Evolutionary conservation across 2,888 invertebrate species (phyloP), one percentile per base, ranked within the genome.

Genomic region (Agrotis ipsilon): DNA sequence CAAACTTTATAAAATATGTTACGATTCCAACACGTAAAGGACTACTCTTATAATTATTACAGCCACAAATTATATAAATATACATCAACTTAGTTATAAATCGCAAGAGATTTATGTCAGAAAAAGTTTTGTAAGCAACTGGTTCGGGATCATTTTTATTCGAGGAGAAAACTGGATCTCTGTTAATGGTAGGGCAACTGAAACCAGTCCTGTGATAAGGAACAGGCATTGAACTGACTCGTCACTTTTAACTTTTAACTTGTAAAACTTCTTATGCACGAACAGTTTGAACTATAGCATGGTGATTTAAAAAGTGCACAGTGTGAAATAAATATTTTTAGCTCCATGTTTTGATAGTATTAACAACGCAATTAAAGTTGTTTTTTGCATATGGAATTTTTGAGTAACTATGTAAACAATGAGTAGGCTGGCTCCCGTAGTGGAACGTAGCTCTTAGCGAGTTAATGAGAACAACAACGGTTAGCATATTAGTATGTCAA

Each of bases 91-190:
- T 32, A 54, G 2, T 14, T 13, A 5, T 55, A 55, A 19, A 46
- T 32, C 13, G 11, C 3, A 18, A 5, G 11, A 60, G 32, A 63
- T 57, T 27, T 43, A 24, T 21, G 48, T 64, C 52, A 61, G 18
- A 64, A 75, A 68, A 65, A 76, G 45, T 72, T 68, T 51, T 49
- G 7, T 54, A 21, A 24, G 21, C 39, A 48, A 54, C 65, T 67
- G 32, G 49, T 11, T 60, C 43, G 55, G 21, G 19, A 52, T 60
- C 27, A 32, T 51, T 68, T 59, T 45, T 55, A 46, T n/a, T 32
- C 48, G 63, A 59, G 51, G 51, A 76, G 67, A 77, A 70, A 81
- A 77, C 81, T 67, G 57, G 75, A 63, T 63, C 9, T 51, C 46
- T 49, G 61, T 54, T 72, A 72, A 72, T 79, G 62, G 76, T 65